phyloP scores from a whole-genome alignment of 1,140 invertebrate genomes.

The Drosophila truncata region DNA sequence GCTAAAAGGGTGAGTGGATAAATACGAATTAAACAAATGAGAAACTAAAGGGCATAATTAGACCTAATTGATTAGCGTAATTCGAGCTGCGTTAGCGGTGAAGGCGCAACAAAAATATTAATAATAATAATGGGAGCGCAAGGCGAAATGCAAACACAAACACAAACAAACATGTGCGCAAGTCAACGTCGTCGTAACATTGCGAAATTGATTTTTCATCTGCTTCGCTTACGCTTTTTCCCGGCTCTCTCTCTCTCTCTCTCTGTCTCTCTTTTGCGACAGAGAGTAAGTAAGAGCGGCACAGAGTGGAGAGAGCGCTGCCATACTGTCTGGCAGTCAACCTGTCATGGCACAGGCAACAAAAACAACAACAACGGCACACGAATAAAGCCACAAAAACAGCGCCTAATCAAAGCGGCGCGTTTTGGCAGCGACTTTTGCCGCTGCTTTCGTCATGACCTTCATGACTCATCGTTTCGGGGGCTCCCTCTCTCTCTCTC shows the following conservation, averaged over 20 bases:
- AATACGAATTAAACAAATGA: neutral
- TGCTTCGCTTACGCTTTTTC: constrained; percentile 36
- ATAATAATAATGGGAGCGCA: constrained; percentile 43
- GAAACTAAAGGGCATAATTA: constrained; percentile 12
- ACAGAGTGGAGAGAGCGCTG: constrained; percentile 52
- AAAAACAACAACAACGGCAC: constrained; percentile 43
- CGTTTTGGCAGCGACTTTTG: constrained; percentile 72
- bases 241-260: neutral
- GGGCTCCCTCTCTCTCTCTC: constrained; percentile 23
- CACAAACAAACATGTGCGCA: constrained; percentile 64
- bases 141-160: constrained; percentile 49
- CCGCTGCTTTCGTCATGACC: constrained; percentile 85
- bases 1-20: constrained; percentile 27
- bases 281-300: constrained; percentile 13
- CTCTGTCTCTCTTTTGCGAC: neutral
- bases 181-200: constrained; percentile 74
- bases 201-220: constrained; percentile 84
- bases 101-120: constrained; percentile 41
- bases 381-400: constrained; percentile 18
- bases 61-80: constrained; percentile 30
- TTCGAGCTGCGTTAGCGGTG: constrained; percentile 8
- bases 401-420: constrained; percentile 72
- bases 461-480: constrained; percentile 84
- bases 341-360: constrained; percentile 66
- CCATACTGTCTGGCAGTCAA: constrained; percentile 79